Conservation (phyloP, 2,113 vertebrate species). For the Silurus asotus region DNA sequence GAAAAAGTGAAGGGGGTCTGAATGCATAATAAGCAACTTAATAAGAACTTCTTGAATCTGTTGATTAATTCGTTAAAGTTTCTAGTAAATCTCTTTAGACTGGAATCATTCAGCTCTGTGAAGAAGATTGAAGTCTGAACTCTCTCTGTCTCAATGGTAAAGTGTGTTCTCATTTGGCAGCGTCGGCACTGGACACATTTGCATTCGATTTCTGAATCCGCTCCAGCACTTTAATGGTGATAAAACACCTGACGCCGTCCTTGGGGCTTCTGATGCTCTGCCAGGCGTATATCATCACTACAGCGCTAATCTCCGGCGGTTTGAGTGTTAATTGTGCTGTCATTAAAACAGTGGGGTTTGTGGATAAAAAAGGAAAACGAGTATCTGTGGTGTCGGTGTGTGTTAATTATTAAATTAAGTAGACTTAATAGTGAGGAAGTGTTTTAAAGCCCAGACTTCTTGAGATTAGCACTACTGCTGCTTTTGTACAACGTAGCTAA, state of each 20-base stretch:
- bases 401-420: background rate
- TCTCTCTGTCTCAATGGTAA: background rate
- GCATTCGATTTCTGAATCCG: background rate
- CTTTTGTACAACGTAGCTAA: background rate
- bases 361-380: background rate
- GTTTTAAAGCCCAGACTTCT: background rate
- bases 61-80: background rate
- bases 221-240: background rate
- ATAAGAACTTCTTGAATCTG: too few relatives aligned
- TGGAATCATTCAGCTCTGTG: constrained; percentile 6
- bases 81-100: background rate
- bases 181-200: background rate
- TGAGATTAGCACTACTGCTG: background rate
- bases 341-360: too few relatives aligned
- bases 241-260: background rate
- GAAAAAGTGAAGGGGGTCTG: too few relatives aligned
- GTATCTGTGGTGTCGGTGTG: background rate
- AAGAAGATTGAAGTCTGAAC: background rate
- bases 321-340: background rate
- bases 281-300: background rate
- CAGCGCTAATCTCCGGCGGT: background rate
- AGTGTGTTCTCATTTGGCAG: constrained; percentile 22
- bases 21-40: too few relatives aligned
- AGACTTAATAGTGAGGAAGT: background rate
- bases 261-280: background rate